Evolutionary conservation across 2,888 invertebrate genomes (phyloP).

Genomic region (Sepioteuthis lessoniana): DNA sequence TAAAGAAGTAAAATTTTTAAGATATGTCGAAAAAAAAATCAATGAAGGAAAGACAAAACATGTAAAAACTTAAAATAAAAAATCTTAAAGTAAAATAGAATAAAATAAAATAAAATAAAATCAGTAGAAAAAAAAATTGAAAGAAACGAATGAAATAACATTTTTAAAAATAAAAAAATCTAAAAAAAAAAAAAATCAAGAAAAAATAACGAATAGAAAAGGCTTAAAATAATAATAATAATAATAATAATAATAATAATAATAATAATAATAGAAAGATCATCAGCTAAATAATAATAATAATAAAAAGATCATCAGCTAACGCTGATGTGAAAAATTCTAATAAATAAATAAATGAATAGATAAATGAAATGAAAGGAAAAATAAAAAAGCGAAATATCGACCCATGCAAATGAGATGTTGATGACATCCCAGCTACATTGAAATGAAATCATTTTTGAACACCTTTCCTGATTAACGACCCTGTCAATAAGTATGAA

Average conservation of each 20-base stretch:
- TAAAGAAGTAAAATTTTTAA: background rate
- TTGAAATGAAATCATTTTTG: background rate
- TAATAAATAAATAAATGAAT: too few species aligned
- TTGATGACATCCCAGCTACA: background rate
- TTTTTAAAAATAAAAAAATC: too few species aligned
- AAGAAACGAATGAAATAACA: too few species aligned
- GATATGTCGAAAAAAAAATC: background rate
- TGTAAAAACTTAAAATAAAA: too few species aligned
- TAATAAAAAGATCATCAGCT: rapidly evolving
- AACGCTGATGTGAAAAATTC: too few species aligned
- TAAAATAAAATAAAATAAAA: too few species aligned
- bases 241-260: background rate
- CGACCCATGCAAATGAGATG: background rate
- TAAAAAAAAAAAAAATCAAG: too few species aligned
- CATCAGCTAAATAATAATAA: background rate
- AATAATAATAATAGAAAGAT: rapidly evolving
- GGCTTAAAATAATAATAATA: background rate
- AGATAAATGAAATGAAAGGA: too few species aligned
- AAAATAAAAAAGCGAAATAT: background rate
- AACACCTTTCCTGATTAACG: background rate
- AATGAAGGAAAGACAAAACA: background rate
- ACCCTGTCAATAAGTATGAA: background rate
- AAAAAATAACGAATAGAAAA: too few species aligned
- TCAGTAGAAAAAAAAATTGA: too few species aligned
- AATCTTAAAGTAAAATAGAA: too few species aligned